A percentile compares a stretch with the other conserved stretches of the same genome.
Evolutionary conservation across 2,888 invertebrate genomes (phyloP).

Genomic region (Ferdinandea cuprea): DNA sequence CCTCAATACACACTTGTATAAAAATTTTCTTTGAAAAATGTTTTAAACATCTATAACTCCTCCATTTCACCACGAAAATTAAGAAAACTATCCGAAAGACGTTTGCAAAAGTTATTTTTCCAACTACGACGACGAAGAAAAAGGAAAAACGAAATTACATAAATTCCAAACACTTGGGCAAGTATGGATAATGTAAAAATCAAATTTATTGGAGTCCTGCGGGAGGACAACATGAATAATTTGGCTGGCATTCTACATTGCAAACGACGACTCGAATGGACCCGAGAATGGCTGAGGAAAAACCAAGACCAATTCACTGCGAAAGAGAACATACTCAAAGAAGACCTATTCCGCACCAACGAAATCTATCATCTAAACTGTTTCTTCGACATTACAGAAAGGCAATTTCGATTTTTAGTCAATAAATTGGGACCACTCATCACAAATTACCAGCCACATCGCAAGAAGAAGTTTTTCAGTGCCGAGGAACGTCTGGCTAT

Average conservation of each 20-base stretch:
- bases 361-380: slow-evolving; percentile 81
- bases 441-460: slow-evolving; percentile 81
- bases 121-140: slow-evolving; percentile 33
- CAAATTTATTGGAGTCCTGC: slow-evolving; percentile 81
- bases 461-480: slow-evolving; percentile 81
- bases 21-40: slow-evolving; percentile 56
- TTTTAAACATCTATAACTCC: slow-evolving; percentile 49
- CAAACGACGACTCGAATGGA: slow-evolving; percentile 81
- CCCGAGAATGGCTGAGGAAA: slow-evolving; percentile 81
- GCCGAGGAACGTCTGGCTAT: slow-evolving; percentile 82
- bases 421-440: slow-evolving; percentile 81
- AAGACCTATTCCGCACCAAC: slow-evolving; percentile 80
- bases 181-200: slow-evolving; percentile 81
- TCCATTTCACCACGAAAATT: slow-evolving; percentile 30
- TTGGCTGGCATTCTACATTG: slow-evolving; percentile 81
- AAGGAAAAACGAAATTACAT: slow-evolving; percentile 61
- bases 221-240: slow-evolving; percentile 80
- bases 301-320: slow-evolving; percentile 81
- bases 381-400: slow-evolving; percentile 81
- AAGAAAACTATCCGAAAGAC: slow-evolving; percentile 23
- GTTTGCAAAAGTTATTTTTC: slow-evolving; percentile 20
- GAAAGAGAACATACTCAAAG: slow-evolving; percentile 80
- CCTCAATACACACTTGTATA: slow-evolving; percentile 45
- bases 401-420: slow-evolving; percentile 81
- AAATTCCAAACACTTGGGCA: slow-evolving; percentile 52